Evolutionary conservation across 2,113 vertebrate genomes (phyloP).

Genomic region (Spea multiplicata): DNA sequence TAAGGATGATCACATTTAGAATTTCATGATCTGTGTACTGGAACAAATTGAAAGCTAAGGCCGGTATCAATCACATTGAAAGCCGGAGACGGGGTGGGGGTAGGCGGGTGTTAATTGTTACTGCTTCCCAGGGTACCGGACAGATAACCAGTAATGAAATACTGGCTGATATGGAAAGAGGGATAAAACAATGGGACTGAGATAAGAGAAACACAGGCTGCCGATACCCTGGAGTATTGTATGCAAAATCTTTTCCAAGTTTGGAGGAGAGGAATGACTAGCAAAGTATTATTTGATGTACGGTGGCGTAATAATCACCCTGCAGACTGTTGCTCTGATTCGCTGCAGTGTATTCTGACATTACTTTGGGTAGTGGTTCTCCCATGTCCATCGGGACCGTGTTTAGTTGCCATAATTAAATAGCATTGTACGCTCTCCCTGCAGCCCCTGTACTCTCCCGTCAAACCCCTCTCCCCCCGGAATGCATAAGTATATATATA

Average conservation of each 20-base stretch:
- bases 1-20: conserved; percentile 90
- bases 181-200: conserved; percentile 75
- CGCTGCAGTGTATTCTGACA: neutral
- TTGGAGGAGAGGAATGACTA: neutral
- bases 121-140: conserved; percentile 84
- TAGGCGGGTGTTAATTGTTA: conserved; percentile 83
- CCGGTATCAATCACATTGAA: conserved; percentile 98
- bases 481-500: conserved; percentile 72
- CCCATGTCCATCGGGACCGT: conserved; percentile 4
- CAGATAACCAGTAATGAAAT: conserved; percentile 90
- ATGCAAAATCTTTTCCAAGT: conserved; percentile 50
- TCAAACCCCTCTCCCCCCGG: conserved; percentile 71
- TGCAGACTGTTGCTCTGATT: neutral
- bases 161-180: conserved; percentile 77
- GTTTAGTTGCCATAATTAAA: conserved; percentile 29
- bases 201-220: conserved; percentile 50
- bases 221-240: conserved; percentile 56
- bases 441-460: conserved; percentile 22
- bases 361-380: neutral
- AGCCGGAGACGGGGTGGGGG: conserved; percentile 60
- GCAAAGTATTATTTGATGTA: neutral
- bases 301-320: neutral
- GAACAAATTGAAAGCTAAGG: conserved; percentile 98
- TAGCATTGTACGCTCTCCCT: conserved; percentile 2
- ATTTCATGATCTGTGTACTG: conserved; percentile 98